phyloP scores from a whole-genome alignment of 1,140 invertebrate species.

The Zaprionus gabonicus region DNA sequence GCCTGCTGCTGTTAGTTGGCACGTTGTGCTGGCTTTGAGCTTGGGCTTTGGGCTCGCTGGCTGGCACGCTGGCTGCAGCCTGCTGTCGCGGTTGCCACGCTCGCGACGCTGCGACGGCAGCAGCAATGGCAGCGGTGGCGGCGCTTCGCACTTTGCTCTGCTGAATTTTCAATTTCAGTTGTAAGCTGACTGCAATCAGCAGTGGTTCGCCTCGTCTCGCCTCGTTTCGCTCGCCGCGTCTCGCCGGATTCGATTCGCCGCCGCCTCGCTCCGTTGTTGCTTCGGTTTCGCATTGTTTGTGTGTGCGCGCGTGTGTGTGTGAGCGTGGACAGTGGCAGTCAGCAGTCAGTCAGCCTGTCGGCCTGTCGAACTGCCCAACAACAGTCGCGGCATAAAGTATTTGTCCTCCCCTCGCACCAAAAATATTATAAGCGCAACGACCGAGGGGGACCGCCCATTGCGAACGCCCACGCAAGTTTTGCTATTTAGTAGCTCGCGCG shows the following conservation, averaged over 20 bases:
- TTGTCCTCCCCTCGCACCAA: not conserved
- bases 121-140: conserved; percentile 45
- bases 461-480: conserved; percentile 26
- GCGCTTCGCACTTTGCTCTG: conserved; percentile 83
- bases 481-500: conserved; percentile 43
- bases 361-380: conserved; percentile 23
- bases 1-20: conserved; percentile 65
- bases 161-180: conserved; percentile 85
- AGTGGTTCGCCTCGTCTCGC: conserved; percentile 75
- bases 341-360: conserved; percentile 11
- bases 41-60: conserved; percentile 51
- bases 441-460: not conserved
- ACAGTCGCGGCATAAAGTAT: conserved; percentile 44
- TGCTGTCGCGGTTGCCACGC: conserved; percentile 65
- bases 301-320: conserved; percentile 50
- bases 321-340: conserved; percentile 43
- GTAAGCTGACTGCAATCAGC: conserved; percentile 84
- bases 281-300: conserved; percentile 27
- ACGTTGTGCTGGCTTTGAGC: conserved; percentile 77
- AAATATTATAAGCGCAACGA: conserved; percentile 48
- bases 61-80: conserved; percentile 61
- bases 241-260: conserved; percentile 28
- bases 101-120: conserved; percentile 47
- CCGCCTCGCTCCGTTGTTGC: conserved; percentile 12
- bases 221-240: conserved; percentile 42